Base-by-base conservation (phyloP, 2,797 vertebrate species). In the Cetoscarus ocellatus region DNA sequence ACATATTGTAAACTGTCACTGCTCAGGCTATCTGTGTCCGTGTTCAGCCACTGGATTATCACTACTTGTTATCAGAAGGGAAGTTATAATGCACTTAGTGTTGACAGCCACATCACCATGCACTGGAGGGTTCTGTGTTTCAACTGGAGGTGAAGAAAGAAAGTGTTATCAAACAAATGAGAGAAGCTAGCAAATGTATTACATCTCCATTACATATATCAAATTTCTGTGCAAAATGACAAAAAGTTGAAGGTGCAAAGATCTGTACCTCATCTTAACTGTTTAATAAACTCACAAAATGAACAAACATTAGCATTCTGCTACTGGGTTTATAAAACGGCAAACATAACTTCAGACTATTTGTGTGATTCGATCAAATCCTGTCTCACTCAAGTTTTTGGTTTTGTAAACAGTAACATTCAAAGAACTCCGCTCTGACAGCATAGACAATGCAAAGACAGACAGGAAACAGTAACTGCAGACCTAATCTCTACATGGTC, bases 391-490 rank as follows among this genome's bases (percentile, higher is more conserved):
- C 51, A 11, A 77, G 44, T 76, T 81, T 91, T 90, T 90, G 80
- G 80, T 88, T 88, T 92, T 90, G 90, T 92, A 92, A 91, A 93
- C 86, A 80, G 80, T 79, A 82, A 91, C 86, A 87, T 90, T 91
- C 79, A 86, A 70, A 85, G 44, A 71, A 51, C 35, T 77, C 68
- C 68, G 70, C 45, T 51, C 60, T 5, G 49, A 76, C 49, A 51
- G 68, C 75, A 64, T 60, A 61, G 53, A 54, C 39, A 68, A 73
- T 54, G 65, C 73, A 40, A 68, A 75, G 55, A 69, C 76, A 77
- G 45, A 44, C 61, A 73, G 68, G 70, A 56, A 66, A 69, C 52
- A 14, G 70, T 73, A 80, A 70, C 65, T 68, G 63, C 49, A 71
- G 40, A 56, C 50, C 40, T 54, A 11, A 63, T 67, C 55, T 61